phyloP scores from a whole-genome alignment of 1,140 invertebrate species.

The Polypedilum vanderplanki region DNA sequence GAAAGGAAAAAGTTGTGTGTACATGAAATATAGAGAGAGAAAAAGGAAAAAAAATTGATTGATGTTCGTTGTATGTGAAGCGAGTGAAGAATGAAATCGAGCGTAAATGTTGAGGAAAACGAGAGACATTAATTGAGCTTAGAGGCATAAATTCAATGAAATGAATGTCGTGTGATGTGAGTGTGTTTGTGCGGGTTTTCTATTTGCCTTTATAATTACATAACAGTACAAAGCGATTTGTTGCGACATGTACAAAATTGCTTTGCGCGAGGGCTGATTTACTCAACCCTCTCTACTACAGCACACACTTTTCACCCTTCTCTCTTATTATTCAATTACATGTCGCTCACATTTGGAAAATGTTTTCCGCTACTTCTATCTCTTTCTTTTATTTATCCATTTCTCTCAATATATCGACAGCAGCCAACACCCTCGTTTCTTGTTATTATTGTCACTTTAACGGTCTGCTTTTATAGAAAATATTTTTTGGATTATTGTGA shows the following conservation, averaged over 20 bases:
- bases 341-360: neutral
- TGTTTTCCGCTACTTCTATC: neutral
- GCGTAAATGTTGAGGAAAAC: neutral
- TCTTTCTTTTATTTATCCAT: neutral
- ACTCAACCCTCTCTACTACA: neutral
- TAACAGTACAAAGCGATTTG: neutral
- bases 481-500: neutral
- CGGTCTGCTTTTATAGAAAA: neutral
- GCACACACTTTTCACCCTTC: too few species aligned
- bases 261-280: neutral
- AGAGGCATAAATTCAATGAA: neutral
- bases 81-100: conserved; percentile 3
- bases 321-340: conserved; percentile 27
- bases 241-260: neutral
- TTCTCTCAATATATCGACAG: too few species aligned
- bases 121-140: neutral
- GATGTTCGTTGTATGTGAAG: neutral
- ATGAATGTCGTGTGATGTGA: neutral
- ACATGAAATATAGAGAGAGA: neutral
- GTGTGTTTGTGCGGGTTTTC: neutral
- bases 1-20: neutral
- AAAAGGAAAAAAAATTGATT: neutral
- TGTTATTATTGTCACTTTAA: neutral
- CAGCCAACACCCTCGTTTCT: neutral
- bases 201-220: conserved; percentile 14